Conservation (phyloP, 1,140 invertebrate species). For the Oedothorax gibbosus region DNA sequence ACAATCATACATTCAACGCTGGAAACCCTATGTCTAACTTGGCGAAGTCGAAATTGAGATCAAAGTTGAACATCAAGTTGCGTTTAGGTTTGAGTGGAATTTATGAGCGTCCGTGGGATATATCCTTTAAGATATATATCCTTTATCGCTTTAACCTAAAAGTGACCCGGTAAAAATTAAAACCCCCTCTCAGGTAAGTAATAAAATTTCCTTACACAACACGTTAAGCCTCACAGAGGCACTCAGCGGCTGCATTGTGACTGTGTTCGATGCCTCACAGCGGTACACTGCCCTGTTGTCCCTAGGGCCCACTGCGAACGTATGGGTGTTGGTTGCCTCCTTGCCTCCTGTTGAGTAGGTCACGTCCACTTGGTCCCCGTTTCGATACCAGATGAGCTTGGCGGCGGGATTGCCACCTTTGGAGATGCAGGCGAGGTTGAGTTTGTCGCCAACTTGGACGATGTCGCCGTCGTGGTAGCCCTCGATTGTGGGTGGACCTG, state of each 20-base stretch:
- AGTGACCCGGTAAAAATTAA: too few species aligned
- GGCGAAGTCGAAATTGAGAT: too few species aligned
- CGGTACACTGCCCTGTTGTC: slow-evolving; percentile 93
- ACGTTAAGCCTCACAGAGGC: slow-evolving; percentile 88
- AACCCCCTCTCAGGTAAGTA: too few species aligned
- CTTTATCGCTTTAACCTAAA: too few species aligned
- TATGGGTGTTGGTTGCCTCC: slow-evolving; percentile 85
- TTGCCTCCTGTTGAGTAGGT: slow-evolving; percentile 80
- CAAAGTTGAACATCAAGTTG: too few species aligned
- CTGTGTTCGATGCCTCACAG: slow-evolving; percentile 92
- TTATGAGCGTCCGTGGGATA: too few species aligned
- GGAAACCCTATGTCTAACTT: too few species aligned
- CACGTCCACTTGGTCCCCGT: slow-evolving; percentile 72
- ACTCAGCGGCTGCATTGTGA: slow-evolving; percentile 81
- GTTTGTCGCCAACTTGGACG: slow-evolving; percentile 81
- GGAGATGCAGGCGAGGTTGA: slow-evolving; percentile 90
- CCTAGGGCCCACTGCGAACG: slow-evolving; percentile 85
- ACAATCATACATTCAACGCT: too few species aligned
- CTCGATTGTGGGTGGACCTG: slow-evolving; percentile 90
- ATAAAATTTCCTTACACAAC: slow-evolving; percentile 79
- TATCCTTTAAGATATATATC: too few species aligned
- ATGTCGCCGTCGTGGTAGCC: slow-evolving; percentile 91
- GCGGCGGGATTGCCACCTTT: slow-evolving; percentile 95
- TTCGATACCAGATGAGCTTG: slow-evolving; percentile 93
- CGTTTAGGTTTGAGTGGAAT: too few species aligned